These are phyloP conservation scores for Calvadosia cruxmelitensis DNA, from an alignment of 30 jellyfish, hydroid and myxozoan genomes.

Conservation along the genomic window DNA sequence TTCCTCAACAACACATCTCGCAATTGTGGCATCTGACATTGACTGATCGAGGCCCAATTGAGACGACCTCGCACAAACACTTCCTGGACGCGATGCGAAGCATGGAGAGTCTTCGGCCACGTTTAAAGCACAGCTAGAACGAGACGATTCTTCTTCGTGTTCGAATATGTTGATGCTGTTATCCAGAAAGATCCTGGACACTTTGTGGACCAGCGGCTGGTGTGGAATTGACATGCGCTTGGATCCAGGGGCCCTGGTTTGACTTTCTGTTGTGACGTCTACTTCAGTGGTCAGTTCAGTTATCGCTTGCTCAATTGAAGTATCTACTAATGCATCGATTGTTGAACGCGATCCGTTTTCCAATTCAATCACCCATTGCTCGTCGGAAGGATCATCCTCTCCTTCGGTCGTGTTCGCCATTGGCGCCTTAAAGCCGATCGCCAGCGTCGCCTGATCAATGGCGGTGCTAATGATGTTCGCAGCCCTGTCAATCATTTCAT, in stretches of 20 bases:
- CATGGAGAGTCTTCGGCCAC: background rate
- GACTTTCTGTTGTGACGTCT: background rate
- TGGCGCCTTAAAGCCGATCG: background rate
- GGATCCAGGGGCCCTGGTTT: background rate
- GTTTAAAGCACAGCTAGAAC: background rate
- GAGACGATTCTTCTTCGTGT: background rate
- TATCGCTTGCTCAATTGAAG: background rate
- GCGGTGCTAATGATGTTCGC: slow-evolving; percentile 1
- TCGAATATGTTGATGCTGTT: background rate
- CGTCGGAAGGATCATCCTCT: background rate
- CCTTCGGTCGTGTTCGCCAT: slow-evolving; percentile 1
- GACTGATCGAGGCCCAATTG: background rate
- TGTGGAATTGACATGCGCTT: background rate
- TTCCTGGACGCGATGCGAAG: background rate
- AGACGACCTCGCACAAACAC: background rate
- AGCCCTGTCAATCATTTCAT: background rate
- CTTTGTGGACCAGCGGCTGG: background rate
- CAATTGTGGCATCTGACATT: background rate
- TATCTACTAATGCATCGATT: slow-evolving; percentile 1
- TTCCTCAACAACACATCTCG: background rate
- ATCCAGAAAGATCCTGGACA: background rate
- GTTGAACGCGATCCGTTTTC: background rate
- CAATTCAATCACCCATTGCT: background rate
- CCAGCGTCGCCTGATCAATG: slow-evolving; percentile 9
- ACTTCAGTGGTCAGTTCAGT: background rate